phyloP scores from a whole-genome alignment of 2,888 invertebrate genomes.

The Beris morrisii region DNA sequence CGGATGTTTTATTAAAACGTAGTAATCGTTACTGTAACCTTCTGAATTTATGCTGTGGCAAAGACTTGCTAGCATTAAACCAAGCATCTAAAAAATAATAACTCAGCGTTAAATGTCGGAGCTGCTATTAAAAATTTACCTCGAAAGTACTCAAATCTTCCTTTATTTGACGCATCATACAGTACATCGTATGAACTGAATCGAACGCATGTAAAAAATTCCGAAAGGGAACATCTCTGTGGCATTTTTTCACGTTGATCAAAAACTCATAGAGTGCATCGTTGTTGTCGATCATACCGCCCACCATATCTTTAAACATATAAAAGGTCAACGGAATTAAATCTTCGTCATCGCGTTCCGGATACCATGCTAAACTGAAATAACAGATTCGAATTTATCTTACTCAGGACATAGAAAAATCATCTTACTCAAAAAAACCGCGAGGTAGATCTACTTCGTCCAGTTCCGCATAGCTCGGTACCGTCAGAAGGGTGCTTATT shows the following conservation, averaged over 20 bases:
- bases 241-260: conserved; percentile 22
- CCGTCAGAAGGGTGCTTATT: not conserved
- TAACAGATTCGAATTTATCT: not conserved
- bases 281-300: not conserved
- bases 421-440: conserved; percentile 15
- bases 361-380: conserved; percentile 20
- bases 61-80: conserved; percentile 33
- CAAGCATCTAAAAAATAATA: conserved; percentile 26
- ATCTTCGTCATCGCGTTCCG: conserved; percentile 7
- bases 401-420: no score
- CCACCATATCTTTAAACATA: conserved; percentile 7
- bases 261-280: conserved; percentile 17
- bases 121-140: not conserved
- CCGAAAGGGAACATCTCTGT: conserved; percentile 32
- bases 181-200: conserved; percentile 34
- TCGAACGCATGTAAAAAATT: conserved; percentile 35
- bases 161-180: conserved; percentile 17
- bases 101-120: not conserved
- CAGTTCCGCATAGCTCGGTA: conserved; percentile 6
- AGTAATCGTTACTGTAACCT: conserved; percentile 24
- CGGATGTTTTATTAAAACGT: conserved; percentile 28
- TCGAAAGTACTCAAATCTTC: conserved; percentile 3
- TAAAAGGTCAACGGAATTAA: conserved; percentile 8
- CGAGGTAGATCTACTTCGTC: not conserved
- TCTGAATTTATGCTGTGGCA: conserved; percentile 32